Evolutionary conservation across 2,888 invertebrate species (phyloP).

Genomic region (Ecliptopera silaceata): DNA sequence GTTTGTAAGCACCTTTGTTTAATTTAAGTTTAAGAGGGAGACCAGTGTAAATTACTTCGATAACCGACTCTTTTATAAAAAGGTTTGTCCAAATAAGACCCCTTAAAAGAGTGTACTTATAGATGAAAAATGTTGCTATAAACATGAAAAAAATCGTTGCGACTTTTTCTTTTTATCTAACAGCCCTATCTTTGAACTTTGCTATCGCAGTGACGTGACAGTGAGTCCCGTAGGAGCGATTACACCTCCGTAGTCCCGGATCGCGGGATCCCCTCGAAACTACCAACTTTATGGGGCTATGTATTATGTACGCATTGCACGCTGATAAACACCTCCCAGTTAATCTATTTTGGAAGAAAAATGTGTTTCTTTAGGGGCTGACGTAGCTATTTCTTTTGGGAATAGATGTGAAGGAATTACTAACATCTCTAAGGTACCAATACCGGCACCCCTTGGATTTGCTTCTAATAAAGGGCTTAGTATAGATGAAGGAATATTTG

Average conservation of each 20-base stretch:
- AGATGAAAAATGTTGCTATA: no score
- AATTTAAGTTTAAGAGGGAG: no score
- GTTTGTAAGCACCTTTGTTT: neutral
- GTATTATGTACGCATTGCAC: slow-evolving; percentile 36
- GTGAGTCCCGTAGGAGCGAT: slow-evolving; percentile 45
- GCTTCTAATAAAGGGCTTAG: no score
- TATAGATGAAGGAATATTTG: no score
- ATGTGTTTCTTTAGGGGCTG: slow-evolving; percentile 38
- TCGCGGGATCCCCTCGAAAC: slow-evolving; percentile 29
- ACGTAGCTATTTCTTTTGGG: slow-evolving; percentile 22
- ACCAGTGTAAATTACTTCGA: no score
- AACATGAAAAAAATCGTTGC: neutral
- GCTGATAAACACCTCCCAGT: slow-evolving; percentile 40
- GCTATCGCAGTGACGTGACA: slow-evolving; percentile 42
- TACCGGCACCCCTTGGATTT: no score
- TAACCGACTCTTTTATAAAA: no score
- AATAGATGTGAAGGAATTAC: slow-evolving; percentile 7
- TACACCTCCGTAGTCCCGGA: slow-evolving; percentile 35
- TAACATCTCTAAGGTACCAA: neutral
- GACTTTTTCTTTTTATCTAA: neutral
- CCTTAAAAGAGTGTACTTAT: no score
- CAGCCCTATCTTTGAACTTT: slow-evolving; percentile 12
- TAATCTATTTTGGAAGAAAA: slow-evolving; percentile 38
- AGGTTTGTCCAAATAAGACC: no score
- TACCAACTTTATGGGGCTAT: slow-evolving; percentile 37